Conservation (phyloP, 2,113 vertebrate species). For the Heterotis niloticus region DNA sequence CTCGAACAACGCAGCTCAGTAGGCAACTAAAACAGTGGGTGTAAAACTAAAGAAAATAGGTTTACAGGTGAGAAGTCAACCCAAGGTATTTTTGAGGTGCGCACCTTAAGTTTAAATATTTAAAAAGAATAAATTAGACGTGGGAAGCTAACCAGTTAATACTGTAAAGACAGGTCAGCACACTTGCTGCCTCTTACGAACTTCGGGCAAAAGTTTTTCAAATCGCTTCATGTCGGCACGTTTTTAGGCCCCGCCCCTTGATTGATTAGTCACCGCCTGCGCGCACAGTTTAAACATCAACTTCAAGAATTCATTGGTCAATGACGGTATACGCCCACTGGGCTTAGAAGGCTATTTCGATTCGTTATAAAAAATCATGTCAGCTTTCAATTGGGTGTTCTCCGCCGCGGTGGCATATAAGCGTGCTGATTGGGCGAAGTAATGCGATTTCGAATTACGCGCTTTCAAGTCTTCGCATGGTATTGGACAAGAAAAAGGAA, state of each 20-base stretch:
- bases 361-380: slow-evolving; percentile 37
- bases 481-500: slow-evolving; percentile 50
- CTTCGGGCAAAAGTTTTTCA: slow-evolving; percentile 22
- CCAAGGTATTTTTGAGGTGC: background rate
- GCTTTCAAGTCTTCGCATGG: slow-evolving; percentile 31
- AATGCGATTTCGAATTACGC: slow-evolving; percentile 68
- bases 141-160: background rate
- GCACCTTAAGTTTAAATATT: background rate
- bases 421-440: slow-evolving; percentile 49
- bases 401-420: slow-evolving; percentile 35
- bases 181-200: background rate
- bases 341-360: background rate
- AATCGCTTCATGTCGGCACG: slow-evolving; percentile 43
- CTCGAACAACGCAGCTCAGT: background rate
- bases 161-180: background rate
- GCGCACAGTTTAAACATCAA: slow-evolving; percentile 65
- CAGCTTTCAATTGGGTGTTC: slow-evolving; percentile 39
- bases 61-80: background rate
- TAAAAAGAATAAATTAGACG: background rate
- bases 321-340: slow-evolving; percentile 3
- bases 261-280: slow-evolving; percentile 57
- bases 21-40: background rate
- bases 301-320: slow-evolving; percentile 48
- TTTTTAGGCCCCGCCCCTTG: slow-evolving; percentile 48
- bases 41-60: background rate